These are phyloP conservation scores for Bothrops jararaca DNA, from an alignment of 2,113 vertebrate genomes.

Conservation along the genomic window DNA sequence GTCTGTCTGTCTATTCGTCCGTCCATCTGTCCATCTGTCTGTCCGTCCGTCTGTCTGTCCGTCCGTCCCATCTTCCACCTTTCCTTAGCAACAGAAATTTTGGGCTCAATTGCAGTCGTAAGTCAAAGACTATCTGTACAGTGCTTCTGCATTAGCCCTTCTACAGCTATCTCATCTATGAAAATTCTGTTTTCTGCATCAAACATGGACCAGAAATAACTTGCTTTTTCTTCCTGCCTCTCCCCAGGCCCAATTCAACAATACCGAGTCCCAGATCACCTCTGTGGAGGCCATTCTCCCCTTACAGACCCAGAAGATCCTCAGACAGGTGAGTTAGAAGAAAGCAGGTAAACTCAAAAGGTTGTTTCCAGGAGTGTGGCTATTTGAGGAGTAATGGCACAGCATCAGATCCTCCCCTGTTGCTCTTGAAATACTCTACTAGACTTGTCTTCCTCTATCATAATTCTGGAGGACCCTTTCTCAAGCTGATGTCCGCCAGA, in stretches of 20 bases:
- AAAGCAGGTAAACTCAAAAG: not conserved
- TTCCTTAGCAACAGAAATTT: no score
- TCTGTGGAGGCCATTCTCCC: constrained; percentile 55
- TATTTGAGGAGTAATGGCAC: not conserved
- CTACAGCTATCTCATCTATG: not conserved
- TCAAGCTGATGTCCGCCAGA: not conserved
- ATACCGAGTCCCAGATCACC: constrained; percentile 22
- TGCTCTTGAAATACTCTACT: not conserved
- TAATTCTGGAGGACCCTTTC: not conserved
- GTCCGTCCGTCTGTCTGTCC: no score
- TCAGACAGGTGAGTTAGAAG: constrained; percentile 65
- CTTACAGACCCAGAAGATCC: constrained; percentile 43
- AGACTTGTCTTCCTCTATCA: not conserved
- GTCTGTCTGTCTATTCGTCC: not conserved
- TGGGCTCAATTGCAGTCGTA: no score
- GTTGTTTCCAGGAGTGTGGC: not conserved
- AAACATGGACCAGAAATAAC: not conserved
- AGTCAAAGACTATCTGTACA: not conserved
- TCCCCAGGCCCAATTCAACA: constrained; percentile 51
- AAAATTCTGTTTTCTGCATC: not conserved
- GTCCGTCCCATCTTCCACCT: no score
- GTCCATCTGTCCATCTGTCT: no score
- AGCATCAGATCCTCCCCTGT: not conserved
- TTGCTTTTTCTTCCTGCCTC: not conserved
- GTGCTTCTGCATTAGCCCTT: not conserved